These are phyloP conservation scores for Chrysolina americana DNA, from an alignment of 2,888 invertebrate genomes.

Conservation along the genomic window DNA sequence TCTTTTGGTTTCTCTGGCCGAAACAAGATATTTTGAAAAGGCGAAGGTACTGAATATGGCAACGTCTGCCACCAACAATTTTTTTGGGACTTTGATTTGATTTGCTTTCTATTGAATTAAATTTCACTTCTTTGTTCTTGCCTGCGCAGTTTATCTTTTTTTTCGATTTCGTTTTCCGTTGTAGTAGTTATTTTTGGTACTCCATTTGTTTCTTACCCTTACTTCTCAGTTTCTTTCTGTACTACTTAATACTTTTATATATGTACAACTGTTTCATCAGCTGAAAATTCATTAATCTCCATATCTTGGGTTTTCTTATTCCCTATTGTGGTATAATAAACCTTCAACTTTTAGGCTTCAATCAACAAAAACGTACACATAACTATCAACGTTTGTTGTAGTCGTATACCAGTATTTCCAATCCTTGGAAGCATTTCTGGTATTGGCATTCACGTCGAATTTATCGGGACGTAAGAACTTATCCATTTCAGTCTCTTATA, in stretches of 20 bases:
- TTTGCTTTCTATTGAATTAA: slow-evolving; percentile 6
- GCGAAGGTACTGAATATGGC: background rate
- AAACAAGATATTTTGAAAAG: background rate
- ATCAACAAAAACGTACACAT: too few relatives aligned
- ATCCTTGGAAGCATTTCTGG: too few relatives aligned
- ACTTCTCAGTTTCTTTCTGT: background rate
- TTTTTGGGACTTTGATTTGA: background rate
- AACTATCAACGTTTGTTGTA: too few relatives aligned
- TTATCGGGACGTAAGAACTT: too few relatives aligned
- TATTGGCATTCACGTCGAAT: too few relatives aligned
- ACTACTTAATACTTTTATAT: background rate
- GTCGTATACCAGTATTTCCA: too few relatives aligned
- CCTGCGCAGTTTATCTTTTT: too few relatives aligned
- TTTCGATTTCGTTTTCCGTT: background rate
- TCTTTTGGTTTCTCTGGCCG: background rate
- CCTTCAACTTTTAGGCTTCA: too few relatives aligned
- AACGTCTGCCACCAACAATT: background rate
- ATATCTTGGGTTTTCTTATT: too few relatives aligned
- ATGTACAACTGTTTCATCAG: background rate
- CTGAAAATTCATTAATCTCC: too few relatives aligned
- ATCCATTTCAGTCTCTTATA: too few relatives aligned
- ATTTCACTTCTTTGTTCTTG: background rate
- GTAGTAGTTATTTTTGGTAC: background rate
- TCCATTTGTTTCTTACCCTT: background rate
- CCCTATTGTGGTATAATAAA: too few relatives aligned